These are phyloP conservation scores for Epinephelus lanceolatus DNA, from an alignment of 2,113 vertebrate species.

Conservation along the genomic window DNA sequence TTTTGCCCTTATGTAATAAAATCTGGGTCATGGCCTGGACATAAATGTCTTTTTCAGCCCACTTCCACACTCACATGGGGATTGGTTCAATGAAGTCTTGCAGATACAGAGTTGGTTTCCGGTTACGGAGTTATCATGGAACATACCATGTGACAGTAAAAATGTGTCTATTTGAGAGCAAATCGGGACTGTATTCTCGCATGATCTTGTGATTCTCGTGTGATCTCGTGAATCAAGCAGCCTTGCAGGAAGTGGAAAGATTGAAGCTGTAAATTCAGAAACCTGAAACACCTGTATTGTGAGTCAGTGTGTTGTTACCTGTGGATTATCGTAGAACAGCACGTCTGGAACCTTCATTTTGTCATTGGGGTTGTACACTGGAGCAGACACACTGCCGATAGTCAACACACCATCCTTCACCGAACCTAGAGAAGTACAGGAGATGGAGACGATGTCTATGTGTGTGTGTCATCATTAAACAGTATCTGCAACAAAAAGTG, in stretches of 20 bases:
- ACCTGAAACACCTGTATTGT: no score
- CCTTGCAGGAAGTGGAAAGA: no score
- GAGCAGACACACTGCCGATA: constrained; percentile 88
- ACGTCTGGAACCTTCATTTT: constrained; percentile 97
- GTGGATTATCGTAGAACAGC: constrained; percentile 96
- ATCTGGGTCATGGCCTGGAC: constrained; percentile 18
- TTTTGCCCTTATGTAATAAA: background rate
- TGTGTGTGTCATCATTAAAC: background rate
- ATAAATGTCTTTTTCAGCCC: background rate
- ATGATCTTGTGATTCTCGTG: no score
- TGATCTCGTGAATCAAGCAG: no score
- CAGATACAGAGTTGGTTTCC: background rate
- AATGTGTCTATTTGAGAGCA: no score
- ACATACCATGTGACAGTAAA: no score
- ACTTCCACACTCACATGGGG: background rate
- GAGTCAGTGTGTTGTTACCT: constrained; percentile 81
- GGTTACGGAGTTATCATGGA: background rate
- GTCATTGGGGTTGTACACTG: constrained; percentile 86
- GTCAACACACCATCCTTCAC: constrained; percentile 88
- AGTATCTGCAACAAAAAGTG: no score
- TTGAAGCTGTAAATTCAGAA: no score
- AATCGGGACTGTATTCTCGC: no score
- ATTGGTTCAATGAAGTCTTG: background rate
- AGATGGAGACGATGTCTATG: background rate
- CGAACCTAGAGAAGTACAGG: constrained; percentile 81